These are phyloP conservation scores for Malacoraja senta DNA, from an alignment of 2,797 vertebrate species.

Conservation along the genomic window DNA sequence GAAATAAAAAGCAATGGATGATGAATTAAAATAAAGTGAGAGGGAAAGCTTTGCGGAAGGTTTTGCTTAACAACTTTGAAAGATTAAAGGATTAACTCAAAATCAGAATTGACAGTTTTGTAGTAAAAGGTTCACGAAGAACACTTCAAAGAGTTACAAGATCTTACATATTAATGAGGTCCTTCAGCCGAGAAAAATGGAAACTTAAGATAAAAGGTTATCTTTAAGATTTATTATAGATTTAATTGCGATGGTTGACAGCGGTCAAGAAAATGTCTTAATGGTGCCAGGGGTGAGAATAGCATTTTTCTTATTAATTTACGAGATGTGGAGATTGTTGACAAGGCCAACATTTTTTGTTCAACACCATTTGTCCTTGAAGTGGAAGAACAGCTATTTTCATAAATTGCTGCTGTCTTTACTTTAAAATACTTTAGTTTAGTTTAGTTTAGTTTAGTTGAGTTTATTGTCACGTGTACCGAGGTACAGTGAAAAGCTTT, in stretches of 20 bases:
- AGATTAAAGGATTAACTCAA: slow-evolving; percentile 18
- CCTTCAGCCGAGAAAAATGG: neutral
- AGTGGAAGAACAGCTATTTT: no score
- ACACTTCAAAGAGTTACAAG: neutral
- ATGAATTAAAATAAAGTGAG: neutral
- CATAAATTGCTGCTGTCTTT: no score
- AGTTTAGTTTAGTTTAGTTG: no score
- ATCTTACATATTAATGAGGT: neutral
- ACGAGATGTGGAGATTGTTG: no score
- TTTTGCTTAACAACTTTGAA: neutral
- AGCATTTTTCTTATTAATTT: no score
- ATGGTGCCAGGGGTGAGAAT: neutral
- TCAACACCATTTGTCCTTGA: no score
- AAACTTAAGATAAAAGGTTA: neutral
- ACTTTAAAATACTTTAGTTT: no score
- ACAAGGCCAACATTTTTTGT: no score
- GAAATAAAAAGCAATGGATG: neutral
- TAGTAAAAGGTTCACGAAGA: neutral
- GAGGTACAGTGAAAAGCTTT: no score
- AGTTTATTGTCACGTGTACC: no score
- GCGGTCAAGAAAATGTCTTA: neutral
- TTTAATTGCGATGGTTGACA: neutral
- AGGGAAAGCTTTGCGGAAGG: neutral
- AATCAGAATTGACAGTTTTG: neutral
- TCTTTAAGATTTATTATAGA: neutral